These are phyloP conservation scores for Paguma larvata DNA, from an alignment of 2,797 vertebrate genomes.

Conservation along the genomic window DNA sequence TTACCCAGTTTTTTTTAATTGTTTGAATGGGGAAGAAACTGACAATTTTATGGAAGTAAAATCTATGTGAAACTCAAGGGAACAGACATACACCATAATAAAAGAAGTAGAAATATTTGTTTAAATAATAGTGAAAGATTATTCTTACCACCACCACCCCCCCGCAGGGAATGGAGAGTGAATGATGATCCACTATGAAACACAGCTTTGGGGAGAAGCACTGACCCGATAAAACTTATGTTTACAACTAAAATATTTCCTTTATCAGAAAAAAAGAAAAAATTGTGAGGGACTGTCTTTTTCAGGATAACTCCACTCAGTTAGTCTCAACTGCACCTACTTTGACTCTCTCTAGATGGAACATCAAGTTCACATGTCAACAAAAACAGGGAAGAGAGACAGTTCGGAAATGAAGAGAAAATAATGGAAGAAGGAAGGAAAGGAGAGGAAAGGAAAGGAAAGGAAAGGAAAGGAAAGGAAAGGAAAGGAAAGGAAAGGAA, in stretches of 20 bases:
- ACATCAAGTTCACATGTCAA: not conserved
- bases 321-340: not conserved
- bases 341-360: not conserved
- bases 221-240: not conserved
- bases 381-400: not conserved
- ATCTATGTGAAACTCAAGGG: not conserved
- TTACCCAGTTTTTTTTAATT: not conserved
- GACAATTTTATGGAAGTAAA: not conserved
- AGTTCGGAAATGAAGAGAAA: no score
- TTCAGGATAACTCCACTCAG: not conserved
- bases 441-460: not conserved
- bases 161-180: not conserved
- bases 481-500: no score
- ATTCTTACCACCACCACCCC: not conserved
- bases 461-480: not conserved
- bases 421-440: no score
- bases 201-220: not conserved
- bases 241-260: not conserved
- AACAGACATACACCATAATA: not conserved
- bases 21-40: not conserved
- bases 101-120: not conserved
- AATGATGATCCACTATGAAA: not conserved
- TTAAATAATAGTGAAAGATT: slow-evolving; percentile 11
- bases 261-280: not conserved
- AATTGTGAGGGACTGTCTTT: not conserved